These are phyloP conservation scores for Trisateles emortualis DNA, from an alignment of 2,888 invertebrate species.

Conservation along the genomic window DNA sequence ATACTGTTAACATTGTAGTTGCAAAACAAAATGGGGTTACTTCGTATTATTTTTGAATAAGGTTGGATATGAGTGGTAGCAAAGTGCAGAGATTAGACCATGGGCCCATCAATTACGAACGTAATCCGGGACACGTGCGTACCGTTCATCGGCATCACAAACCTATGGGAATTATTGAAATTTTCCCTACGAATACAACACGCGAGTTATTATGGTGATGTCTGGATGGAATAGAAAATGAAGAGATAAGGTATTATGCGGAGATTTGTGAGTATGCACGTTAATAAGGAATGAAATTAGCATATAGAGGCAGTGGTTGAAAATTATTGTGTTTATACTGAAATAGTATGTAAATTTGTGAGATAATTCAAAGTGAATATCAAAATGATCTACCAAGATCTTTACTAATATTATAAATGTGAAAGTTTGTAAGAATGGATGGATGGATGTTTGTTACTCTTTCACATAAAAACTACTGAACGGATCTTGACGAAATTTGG, in stretches of 20 bases:
- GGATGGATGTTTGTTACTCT: too few species aligned
- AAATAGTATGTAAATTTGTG: background rate
- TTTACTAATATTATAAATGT: too few species aligned
- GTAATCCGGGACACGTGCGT: slow-evolving; percentile 83
- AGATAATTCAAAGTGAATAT: too few species aligned
- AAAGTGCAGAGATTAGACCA: slow-evolving; percentile 83
- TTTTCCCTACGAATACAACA: slow-evolving; percentile 64
- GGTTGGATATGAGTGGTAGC: slow-evolving; percentile 49
- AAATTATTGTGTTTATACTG: background rate
- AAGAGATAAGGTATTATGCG: slow-evolving; percentile 43
- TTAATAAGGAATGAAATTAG: slow-evolving; percentile 9
- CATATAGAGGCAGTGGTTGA: background rate
- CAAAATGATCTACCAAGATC: too few species aligned
- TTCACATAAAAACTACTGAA: too few species aligned
- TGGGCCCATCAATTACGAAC: slow-evolving; percentile 79
- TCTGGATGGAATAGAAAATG: slow-evolving; percentile 30
- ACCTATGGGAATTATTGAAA: slow-evolving; percentile 82
- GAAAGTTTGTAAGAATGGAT: too few species aligned
- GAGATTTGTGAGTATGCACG: slow-evolving; percentile 8
- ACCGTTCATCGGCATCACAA: slow-evolving; percentile 68
- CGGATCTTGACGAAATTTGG: too few species aligned
- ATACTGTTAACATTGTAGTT: slow-evolving; percentile 15
- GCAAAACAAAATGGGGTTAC: slow-evolving; percentile 26
- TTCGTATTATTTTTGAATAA: slow-evolving; percentile 36
- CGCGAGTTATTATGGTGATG: slow-evolving; percentile 38